Evolutionary conservation across 2,888 invertebrate genomes (phyloP).

Genomic region (Oithona nana): DNA sequence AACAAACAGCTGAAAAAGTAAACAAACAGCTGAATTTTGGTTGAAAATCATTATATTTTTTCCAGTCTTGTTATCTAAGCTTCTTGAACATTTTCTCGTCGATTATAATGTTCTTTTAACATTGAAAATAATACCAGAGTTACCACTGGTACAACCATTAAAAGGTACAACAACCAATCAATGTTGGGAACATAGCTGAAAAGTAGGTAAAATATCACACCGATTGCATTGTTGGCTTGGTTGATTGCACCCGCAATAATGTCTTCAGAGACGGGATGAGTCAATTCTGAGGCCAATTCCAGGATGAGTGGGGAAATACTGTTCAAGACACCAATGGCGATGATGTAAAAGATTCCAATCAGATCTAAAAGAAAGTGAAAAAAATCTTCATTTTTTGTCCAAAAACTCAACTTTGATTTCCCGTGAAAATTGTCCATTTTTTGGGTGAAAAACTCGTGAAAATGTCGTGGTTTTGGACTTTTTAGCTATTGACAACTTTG

Average conservation of each 20-base stretch:
- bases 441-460: no score
- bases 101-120: not conserved
- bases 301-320: not conserved
- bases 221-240: not conserved
- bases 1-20: no score
- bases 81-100: no score
- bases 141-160: not conserved
- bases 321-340: not conserved
- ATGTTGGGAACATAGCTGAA: not conserved
- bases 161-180: not conserved
- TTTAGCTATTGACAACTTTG: no score
- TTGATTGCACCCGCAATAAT: not conserved
- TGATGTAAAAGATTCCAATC: not conserved
- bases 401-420: no score
- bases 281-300: not conserved
- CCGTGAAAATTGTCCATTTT: no score
- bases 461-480: no score
- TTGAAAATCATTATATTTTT: no score
- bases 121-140: not conserved
- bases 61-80: no score
- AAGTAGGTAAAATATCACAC: not conserved
- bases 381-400: not conserved
- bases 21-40: no score
- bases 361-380: not conserved
- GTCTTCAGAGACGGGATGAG: not conserved